Conservation (phyloP, 2,113 vertebrate species). For the Dipodomys merriami region DNA sequence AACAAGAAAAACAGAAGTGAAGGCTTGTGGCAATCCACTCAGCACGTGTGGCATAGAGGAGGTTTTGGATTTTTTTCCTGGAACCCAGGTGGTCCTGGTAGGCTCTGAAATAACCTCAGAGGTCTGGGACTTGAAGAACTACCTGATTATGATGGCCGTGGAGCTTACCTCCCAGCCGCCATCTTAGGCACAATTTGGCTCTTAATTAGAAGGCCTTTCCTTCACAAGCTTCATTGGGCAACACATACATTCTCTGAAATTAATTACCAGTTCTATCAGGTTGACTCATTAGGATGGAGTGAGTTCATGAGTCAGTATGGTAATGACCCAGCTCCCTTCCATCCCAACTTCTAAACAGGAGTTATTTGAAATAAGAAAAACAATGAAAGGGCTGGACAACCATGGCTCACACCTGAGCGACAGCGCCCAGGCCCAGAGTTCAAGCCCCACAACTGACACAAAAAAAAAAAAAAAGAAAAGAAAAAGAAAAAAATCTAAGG, state of each 20-base stretch:
- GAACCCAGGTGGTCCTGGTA: background rate
- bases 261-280: conserved; percentile 41
- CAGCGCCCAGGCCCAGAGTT: too few species aligned
- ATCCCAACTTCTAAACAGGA: conserved; percentile 23
- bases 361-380: background rate
- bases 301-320: conserved; percentile 32
- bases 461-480: too few species aligned
- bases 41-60: background rate
- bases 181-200: background rate
- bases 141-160: background rate
- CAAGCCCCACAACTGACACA: too few species aligned
- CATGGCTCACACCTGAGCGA: too few species aligned
- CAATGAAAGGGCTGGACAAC: background rate
- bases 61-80: background rate
- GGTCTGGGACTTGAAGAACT: background rate
- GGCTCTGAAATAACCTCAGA: background rate
- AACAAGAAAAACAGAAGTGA: background rate
- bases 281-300: conserved; percentile 53
- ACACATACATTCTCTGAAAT: conserved; percentile 25
- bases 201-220: conserved; percentile 39
- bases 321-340: background rate
- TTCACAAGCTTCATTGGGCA: background rate
- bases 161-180: too few species aligned
- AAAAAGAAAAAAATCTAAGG: too few species aligned
- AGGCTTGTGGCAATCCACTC: background rate